These are phyloP conservation scores for Mycetomoellerius zeteki DNA, from an alignment of 1,140 invertebrate genomes.

Conservation along the genomic window DNA sequence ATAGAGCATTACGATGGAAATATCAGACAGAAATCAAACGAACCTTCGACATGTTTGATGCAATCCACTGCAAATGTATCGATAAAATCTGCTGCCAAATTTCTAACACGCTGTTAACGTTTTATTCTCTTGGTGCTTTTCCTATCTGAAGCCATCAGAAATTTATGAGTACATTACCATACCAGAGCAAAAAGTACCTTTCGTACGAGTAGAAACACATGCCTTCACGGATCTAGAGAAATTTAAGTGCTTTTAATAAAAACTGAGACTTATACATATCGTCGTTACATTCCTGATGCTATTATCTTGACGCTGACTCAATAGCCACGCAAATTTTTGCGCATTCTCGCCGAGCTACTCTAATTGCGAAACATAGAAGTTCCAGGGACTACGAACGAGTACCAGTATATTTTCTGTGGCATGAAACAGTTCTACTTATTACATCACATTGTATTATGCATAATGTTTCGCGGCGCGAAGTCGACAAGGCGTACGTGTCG, in stretches of 20 bases:
- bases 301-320: constrained; percentile 49
- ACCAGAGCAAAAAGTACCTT: constrained; percentile 3
- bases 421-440: constrained; percentile 34
- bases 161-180: constrained; percentile 9
- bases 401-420: background rate
- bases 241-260: constrained; percentile 45
- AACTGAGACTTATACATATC: constrained; percentile 7
- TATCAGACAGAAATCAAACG: background rate
- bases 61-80: background rate
- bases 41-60: background rate
- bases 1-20: background rate
- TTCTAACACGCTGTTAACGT: constrained; percentile 6
- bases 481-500: background rate
- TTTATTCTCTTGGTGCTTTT: background rate
- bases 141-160: background rate
- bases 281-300: constrained; percentile 31
- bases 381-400: constrained; percentile 15
- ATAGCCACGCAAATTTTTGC: constrained; percentile 17
- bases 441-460: constrained; percentile 39
- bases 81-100: background rate
- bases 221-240: background rate
- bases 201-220: constrained; percentile 35
- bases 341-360: constrained; percentile 23
- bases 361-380: constrained; percentile 42
- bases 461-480: constrained; percentile 29